phyloP scores from a whole-genome alignment of 2,113 vertebrate species.

The Nettapus auritus region DNA sequence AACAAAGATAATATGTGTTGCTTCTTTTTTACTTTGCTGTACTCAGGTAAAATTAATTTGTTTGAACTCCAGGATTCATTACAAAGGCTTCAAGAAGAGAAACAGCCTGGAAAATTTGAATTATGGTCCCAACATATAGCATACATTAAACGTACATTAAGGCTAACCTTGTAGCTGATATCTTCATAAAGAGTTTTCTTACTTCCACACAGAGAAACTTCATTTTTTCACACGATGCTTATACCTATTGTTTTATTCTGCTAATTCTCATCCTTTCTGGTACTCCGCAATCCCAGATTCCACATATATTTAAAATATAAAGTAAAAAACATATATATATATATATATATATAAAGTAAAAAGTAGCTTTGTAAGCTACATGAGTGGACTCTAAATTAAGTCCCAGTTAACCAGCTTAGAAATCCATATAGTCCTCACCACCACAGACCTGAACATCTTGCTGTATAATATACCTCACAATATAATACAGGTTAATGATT shows the following conservation, averaged over 20 bases:
- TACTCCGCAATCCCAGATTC: rapidly evolving
- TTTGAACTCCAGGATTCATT: not conserved
- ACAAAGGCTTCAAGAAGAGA: not conserved
- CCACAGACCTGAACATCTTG: not conserved
- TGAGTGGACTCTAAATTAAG: not conserved
- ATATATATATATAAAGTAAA: not conserved
- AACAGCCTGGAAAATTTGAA: not conserved
- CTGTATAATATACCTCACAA: not conserved
- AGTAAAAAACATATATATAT: too few relatives aligned
- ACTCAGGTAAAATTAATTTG: not conserved
- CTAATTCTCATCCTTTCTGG: not conserved
- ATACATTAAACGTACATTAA: not conserved
- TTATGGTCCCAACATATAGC: rapidly evolving
- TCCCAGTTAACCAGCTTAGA: not conserved
- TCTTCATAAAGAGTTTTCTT: not conserved
- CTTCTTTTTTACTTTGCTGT: not conserved
- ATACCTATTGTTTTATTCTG: not conserved
- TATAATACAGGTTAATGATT: not conserved
- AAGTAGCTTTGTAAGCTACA: not conserved
- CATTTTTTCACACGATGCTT: not conserved
- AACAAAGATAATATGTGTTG: not conserved
- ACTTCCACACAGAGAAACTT: not conserved
- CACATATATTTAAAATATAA: not conserved
- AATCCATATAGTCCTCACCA: not conserved
- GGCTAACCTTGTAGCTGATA: not conserved